Percentiles rank a stretch among this genome's conserved stretches.
Evolutionary conservation across 1,140 invertebrate genomes (phyloP).

Genomic region (Drosophila subobscura): DNA sequence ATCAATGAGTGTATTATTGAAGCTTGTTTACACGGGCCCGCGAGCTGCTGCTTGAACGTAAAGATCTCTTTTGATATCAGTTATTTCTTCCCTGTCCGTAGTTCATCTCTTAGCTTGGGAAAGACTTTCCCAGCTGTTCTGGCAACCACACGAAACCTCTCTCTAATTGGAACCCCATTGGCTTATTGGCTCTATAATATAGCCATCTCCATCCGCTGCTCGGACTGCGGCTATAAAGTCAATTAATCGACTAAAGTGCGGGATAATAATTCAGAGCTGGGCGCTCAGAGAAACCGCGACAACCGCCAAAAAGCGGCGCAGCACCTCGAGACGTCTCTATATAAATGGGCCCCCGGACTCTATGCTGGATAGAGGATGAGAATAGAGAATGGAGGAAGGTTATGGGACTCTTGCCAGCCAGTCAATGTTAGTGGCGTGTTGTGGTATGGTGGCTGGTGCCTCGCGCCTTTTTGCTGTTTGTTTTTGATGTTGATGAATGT

Average conservation of each 20-base stretch:
- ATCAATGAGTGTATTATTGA: slow-evolving; percentile 1
- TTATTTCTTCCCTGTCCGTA: neutral
- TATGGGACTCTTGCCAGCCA: slow-evolving; percentile 17
- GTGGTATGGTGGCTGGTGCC: slow-evolving; percentile 30
- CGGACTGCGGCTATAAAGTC: slow-evolving; percentile 58
- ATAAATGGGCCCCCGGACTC: slow-evolving; percentile 42
- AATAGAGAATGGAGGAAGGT: neutral
- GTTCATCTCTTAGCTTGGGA: slow-evolving; percentile 20
- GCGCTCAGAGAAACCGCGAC: slow-evolving; percentile 65
- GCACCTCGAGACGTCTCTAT: slow-evolving; percentile 67
- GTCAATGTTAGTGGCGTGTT: slow-evolving; percentile 28
- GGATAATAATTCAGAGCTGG: slow-evolving; percentile 59
- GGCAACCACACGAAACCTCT: slow-evolving; percentile 19
- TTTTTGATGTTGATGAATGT: slow-evolving; percentile 81
- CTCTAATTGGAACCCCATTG: slow-evolving; percentile 75
- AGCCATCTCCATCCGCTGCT: neutral
- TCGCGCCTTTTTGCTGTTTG: slow-evolving; percentile 72
- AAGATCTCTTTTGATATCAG: neutral
- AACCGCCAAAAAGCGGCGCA: slow-evolving; percentile 75
- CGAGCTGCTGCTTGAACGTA: too few relatives aligned
- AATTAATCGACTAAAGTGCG: slow-evolving; percentile 79
- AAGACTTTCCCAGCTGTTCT: slow-evolving; percentile 41
- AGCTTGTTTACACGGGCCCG: neutral
- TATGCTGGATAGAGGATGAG: slow-evolving; percentile 4
- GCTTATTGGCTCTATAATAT: slow-evolving; percentile 15